Evolutionary conservation across 2,797 vertebrate genomes (phyloP), one percentile per base, ranked within the genome.

Genomic region (Sebastolobus alascanus): DNA sequence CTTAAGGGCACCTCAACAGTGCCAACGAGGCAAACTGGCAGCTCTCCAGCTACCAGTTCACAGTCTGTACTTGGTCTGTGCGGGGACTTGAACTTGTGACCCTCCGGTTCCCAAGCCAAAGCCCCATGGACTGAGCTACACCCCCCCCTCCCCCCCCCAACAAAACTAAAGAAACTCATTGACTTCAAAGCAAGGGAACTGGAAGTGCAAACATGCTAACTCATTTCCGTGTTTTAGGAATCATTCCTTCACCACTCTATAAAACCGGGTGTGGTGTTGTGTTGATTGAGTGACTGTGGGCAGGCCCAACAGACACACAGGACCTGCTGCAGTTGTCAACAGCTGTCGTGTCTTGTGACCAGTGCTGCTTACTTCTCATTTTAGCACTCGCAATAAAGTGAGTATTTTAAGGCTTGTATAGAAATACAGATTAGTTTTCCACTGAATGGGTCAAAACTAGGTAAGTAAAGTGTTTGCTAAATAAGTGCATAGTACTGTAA

Each of bases 271-370:
- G 82, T 50, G 33, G 29, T 71, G 27, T 22, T 65, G n/a, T 64
- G 77, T 46, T 27, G 12, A 70, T 77, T 56, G 13, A 81, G 5
- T 65, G 65, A 58, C 72, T 18, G 25, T 76, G 83, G 74, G 70
- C 16, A 11, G 35, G 40, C 12, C 58, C 13, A 50, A 11, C 56
- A 12, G 66, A 64, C 20, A 77, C 72, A 79, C 38, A 29, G 59
- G 55, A 77, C 25, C 54, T 84, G 77, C 58, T 79, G 50, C 37
- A 70, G 50, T 77, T 66, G 33, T 72, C 75, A 66, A 22, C 43
- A 77, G 77, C 60, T 79, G 55, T 43, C 0, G 1, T 25, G 58
- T 86, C 82, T 75, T 25, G 89, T 89, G 85, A 89, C 61, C 12
- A 35, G 35, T 27, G 9, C 11, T 22, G 29, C 37, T 76, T 14